Evolutionary conservation across 1,140 invertebrate species (phyloP), one percentile per base, ranked within the genome.

Genomic region (Megalopta genalis): DNA sequence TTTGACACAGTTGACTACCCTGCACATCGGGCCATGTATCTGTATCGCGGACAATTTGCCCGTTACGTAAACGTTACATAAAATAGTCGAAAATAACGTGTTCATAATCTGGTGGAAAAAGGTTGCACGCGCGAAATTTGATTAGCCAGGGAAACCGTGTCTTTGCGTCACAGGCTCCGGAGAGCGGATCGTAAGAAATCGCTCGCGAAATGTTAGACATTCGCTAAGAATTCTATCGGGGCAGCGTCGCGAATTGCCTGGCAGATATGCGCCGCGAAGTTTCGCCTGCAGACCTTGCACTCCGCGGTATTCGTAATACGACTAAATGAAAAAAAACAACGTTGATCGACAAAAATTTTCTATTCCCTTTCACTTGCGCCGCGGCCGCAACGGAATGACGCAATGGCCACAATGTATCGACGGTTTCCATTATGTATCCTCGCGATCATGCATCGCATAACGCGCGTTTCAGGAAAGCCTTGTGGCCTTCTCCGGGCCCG

Each of bases 351-450:
- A 80, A 85, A 86, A 86, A 86, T 78, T 68, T 59, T 79, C 84
- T 75, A 85, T 73, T 86, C 83, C 84, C 84, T 86, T 86, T 86
- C 84, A 86, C 84, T 85, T 42, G 25, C 46, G 67, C 62, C 14
- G 27, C 32, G 39, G 66, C 59, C 37, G 57, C 27, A 57, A 69
- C 62, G 73, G 77, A 67, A 39, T 86, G 76, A 82, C 76, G 83
- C 83, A 86, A 85, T 46, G 21, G 27, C 60, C 79, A 72, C 83
- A 82, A 77, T 62, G 21, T 68, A 82, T 66, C 70, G 57, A 54
- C 73, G 37, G 62, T 82, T 73, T 74, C 80, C 75, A 80, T 82
- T 77, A 81, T 59, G 80, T 76, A 77, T 73, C 67, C 68, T 77
- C 83, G 77, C 76, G 42, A 68, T 75, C 72, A 60, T 59, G 68